Evolutionary conservation across 2,888 invertebrate species (phyloP).

Genomic region (Tetheella fluctuosa): DNA sequence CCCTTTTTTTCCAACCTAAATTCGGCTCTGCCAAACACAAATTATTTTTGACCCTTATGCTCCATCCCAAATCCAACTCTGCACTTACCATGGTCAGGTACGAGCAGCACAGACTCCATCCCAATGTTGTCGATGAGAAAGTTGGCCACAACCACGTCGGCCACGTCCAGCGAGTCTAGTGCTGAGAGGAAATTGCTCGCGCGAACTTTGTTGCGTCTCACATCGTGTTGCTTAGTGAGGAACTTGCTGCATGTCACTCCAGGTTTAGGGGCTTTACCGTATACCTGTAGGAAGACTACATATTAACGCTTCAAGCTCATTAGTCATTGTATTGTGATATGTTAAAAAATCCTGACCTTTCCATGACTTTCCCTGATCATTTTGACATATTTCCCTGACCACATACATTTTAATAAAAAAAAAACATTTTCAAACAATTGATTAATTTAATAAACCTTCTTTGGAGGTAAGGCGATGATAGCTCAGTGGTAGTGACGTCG

Average conservation of each 20-base stretch:
- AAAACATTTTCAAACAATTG: too few relatives aligned
- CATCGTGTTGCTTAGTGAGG: constrained; percentile 77
- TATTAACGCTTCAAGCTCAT: too few relatives aligned
- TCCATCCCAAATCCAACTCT: not conserved
- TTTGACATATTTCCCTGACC: too few relatives aligned
- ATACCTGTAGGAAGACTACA: constrained; percentile 50
- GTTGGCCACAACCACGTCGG: constrained; percentile 92
- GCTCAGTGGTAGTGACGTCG: too few relatives aligned
- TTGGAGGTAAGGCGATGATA: too few relatives aligned
- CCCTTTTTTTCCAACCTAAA: too few relatives aligned
- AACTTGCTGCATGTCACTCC: constrained; percentile 87
- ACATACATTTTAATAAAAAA: too few relatives aligned
- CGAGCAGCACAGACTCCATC: constrained; percentile 90
- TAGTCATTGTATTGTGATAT: too few relatives aligned
- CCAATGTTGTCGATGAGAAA: constrained; percentile 91
- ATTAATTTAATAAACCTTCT: too few relatives aligned
- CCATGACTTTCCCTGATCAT: too few relatives aligned
- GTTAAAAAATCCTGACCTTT: too few relatives aligned
- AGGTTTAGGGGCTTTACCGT: constrained; percentile 74
- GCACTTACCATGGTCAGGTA: constrained; percentile 84
- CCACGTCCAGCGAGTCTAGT: constrained; percentile 88
- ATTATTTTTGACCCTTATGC: not conserved
- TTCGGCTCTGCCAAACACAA: too few relatives aligned
- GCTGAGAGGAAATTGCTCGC: constrained; percentile 79
- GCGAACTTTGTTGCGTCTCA: constrained; percentile 68